These are phyloP conservation scores for Onychostruthus taczanowskii DNA, from an alignment of 2,113 vertebrate species.

Conservation along the genomic window DNA sequence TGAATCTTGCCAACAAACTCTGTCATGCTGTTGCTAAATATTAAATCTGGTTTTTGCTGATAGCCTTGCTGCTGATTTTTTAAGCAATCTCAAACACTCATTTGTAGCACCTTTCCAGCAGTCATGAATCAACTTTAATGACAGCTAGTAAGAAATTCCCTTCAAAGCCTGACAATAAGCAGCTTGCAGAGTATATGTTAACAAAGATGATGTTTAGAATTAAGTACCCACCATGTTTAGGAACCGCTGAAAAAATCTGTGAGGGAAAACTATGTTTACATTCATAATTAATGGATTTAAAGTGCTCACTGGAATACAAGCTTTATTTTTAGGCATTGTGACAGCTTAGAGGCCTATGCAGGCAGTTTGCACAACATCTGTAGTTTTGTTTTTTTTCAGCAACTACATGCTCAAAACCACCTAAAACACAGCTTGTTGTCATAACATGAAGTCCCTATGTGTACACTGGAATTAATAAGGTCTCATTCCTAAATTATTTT, in stretches of 20 bases:
- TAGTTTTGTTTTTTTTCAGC: neutral
- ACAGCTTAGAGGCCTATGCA: neutral
- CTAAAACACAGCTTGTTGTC: neutral
- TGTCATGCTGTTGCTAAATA: neutral
- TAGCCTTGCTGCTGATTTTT: neutral
- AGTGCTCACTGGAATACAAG: neutral
- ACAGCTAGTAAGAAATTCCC: neutral
- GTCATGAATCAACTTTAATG: neutral
- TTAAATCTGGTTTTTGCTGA: neutral
- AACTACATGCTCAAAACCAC: neutral
- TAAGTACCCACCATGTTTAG: neutral
- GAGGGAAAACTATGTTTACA: neutral
- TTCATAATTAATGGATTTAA: neutral
- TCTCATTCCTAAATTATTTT: neutral
- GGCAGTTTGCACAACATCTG: neutral
- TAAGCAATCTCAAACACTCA: accelerated
- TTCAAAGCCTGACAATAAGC: neutral
- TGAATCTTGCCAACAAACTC: neutral
- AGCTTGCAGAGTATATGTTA: neutral
- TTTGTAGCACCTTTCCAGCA: neutral
- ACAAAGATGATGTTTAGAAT: neutral
- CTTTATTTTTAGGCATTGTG: neutral
- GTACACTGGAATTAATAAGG: neutral
- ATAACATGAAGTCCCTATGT: neutral
- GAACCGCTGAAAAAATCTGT: neutral